phyloP scores from a whole-genome alignment of 2,888 invertebrate species.

The Chrysodeixis includens region DNA sequence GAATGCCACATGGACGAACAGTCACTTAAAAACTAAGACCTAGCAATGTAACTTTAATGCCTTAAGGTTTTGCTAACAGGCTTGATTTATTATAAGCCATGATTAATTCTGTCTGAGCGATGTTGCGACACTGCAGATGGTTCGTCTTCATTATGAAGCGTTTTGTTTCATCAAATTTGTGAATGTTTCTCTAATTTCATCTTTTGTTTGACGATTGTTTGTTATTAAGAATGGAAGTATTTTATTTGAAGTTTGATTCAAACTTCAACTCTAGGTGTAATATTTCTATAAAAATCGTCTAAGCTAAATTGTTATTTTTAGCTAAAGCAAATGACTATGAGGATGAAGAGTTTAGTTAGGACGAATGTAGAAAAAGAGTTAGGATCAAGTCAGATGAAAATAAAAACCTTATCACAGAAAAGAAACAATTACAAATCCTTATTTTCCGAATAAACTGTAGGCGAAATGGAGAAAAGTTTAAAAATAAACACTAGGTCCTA shows the following conservation, averaged over 20 bases:
- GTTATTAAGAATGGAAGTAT: not conserved
- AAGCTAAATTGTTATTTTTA: no score
- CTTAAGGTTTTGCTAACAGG: not conserved
- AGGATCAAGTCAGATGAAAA: no score
- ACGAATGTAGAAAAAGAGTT: no score
- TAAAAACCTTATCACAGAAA: no score
- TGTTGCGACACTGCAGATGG: slow-evolving; percentile 16
- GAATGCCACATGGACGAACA: no score
- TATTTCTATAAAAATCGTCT: no score
- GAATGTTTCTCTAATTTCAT: slow-evolving; percentile 5
- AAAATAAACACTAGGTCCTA: not conserved
- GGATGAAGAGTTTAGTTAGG: no score
- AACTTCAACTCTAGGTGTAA: no score
- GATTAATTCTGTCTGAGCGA: slow-evolving; percentile 8
- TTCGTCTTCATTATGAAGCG: slow-evolving; percentile 13
- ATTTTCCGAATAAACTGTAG: not conserved
- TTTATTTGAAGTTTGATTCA: not conserved
- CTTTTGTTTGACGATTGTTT: not conserved
- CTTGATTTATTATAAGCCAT: slow-evolving; percentile 9
- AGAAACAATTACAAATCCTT: no score
- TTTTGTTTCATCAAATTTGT: slow-evolving; percentile 13
- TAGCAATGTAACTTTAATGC: not conserved
- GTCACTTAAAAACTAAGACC: not conserved
- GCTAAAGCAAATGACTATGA: no score
- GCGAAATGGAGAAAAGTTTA: not conserved